Conservation (phyloP, 2,888 invertebrate genomes). For the Pyrocoelia pectoralis region DNA sequence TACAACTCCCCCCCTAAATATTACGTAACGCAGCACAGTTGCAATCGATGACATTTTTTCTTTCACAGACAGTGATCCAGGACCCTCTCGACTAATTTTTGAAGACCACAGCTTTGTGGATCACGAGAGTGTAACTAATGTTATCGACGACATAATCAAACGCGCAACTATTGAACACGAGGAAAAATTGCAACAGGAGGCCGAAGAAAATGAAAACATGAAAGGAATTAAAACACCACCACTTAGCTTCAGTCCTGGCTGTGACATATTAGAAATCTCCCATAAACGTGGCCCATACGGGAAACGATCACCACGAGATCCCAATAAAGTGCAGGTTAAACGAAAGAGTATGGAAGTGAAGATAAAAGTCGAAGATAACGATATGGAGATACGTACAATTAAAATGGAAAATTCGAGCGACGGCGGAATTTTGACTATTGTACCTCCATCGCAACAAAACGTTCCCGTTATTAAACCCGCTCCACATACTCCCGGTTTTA, state of each 20-base stretch:
- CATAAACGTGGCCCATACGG: conserved; percentile 28
- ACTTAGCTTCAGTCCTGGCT: conserved; percentile 22
- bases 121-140: conserved; percentile 40
- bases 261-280: conserved; percentile 21
- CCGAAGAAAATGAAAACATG: background rate
- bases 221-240: conserved; percentile 28
- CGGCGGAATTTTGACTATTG: conserved; percentile 8
- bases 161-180: conserved; percentile 56
- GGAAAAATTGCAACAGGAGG: conserved; percentile 36
- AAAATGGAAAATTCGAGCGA: conserved; percentile 17
- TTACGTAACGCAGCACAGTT: too few species aligned
- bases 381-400: conserved; percentile 21
- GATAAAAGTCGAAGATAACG: background rate
- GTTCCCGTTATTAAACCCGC: background rate
- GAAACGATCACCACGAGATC: conserved; percentile 21
- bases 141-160: conserved; percentile 56
- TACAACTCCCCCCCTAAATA: too few species aligned
- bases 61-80: background rate
- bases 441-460: background rate
- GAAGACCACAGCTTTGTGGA: conserved; percentile 17
- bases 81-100: background rate
- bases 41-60: too few species aligned
- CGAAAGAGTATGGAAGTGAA: conserved; percentile 12
- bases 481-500: background rate
- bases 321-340: conserved; percentile 13